Percentiles rank a stretch among this genome's conserved stretches.
Evolutionary conservation across 1,140 invertebrate genomes (phyloP).

Genomic region (Trachymyrmex septentrionalis): DNA sequence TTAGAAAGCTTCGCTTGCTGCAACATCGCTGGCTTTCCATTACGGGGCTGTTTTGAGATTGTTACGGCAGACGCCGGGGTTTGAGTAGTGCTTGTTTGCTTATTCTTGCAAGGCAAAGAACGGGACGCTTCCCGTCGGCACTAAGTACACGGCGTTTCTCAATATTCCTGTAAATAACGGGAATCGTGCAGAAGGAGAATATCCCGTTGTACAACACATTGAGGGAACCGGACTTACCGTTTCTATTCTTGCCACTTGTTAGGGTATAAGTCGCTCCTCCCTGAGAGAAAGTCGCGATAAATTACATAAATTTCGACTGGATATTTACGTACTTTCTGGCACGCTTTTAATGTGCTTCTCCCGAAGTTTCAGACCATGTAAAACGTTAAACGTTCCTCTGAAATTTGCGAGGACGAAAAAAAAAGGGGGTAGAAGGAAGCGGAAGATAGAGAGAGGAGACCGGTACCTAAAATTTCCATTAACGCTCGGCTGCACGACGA

Average conservation of each 20-base stretch:
- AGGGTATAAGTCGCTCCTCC: constrained; percentile 21
- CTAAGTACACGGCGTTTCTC: constrained; percentile 59
- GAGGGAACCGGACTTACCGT: not conserved
- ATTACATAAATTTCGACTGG: constrained; percentile 60
- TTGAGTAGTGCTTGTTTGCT: constrained; percentile 69
- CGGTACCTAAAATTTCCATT: constrained; percentile 75
- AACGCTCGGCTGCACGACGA: constrained; percentile 66
- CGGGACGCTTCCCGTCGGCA: constrained; percentile 53
- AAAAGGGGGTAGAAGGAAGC: constrained; percentile 23
- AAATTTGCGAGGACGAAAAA: constrained; percentile 28
- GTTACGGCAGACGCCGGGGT: constrained; percentile 58
- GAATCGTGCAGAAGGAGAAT: not conserved
- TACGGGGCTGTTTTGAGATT: constrained; percentile 64
- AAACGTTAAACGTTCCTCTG: constrained; percentile 60
- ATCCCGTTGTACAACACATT: not conserved
- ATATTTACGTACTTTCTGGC: constrained; percentile 59
- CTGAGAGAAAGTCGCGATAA: constrained; percentile 25
- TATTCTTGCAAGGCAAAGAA: constrained; percentile 69
- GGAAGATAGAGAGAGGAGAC: constrained; percentile 63
- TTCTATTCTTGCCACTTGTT: constrained; percentile 48
- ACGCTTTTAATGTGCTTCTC: constrained; percentile 51
- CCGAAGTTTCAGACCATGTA: constrained; percentile 53
- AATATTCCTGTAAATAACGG: constrained; percentile 60
- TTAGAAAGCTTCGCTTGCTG: not conserved
- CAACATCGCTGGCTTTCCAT: constrained; percentile 27